These are phyloP conservation scores for Drymonia ruficornis DNA, from an alignment of 2,888 invertebrate genomes.

Conservation along the genomic window DNA sequence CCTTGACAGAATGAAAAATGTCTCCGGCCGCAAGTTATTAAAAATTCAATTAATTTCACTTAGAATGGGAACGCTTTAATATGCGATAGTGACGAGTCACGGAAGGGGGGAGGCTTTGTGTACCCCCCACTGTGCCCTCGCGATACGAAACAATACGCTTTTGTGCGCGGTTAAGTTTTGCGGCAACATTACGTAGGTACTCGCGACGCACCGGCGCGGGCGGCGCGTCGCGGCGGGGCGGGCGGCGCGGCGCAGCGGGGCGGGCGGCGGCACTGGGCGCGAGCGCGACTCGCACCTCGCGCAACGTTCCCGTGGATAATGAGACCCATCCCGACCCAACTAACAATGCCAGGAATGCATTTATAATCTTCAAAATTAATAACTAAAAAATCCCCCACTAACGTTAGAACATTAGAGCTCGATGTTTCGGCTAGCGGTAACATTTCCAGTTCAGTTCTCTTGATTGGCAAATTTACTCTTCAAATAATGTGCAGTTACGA, in stretches of 20 bases:
- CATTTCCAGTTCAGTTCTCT: no score
- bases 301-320: conserved; percentile 11
- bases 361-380: not conserved
- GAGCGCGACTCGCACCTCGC: not conserved
- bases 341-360: not conserved
- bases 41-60: conserved; percentile 51
- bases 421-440: no score
- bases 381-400: no score
- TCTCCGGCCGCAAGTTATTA: conserved; percentile 35
- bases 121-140: conserved; percentile 12
- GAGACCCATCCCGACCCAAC: not conserved
- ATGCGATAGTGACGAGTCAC: conserved; percentile 51
- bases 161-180: conserved; percentile 48
- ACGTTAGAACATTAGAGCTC: no score
- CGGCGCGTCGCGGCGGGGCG: no score
- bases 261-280: no score
- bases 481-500: no score
- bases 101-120: conserved; percentile 12
- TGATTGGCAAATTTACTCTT: no score
- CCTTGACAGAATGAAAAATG: conserved; percentile 36
- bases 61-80: conserved; percentile 47
- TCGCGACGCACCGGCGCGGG: conserved; percentile 8
- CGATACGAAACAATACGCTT: conserved; percentile 52
- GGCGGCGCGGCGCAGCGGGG: no score
- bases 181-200: conserved; percentile 42